Percentiles rank a stretch among this genome's conserved stretches.
phyloP scores from a whole-genome alignment of 2,113 vertebrate species.

The Sigmodon hispidus region DNA sequence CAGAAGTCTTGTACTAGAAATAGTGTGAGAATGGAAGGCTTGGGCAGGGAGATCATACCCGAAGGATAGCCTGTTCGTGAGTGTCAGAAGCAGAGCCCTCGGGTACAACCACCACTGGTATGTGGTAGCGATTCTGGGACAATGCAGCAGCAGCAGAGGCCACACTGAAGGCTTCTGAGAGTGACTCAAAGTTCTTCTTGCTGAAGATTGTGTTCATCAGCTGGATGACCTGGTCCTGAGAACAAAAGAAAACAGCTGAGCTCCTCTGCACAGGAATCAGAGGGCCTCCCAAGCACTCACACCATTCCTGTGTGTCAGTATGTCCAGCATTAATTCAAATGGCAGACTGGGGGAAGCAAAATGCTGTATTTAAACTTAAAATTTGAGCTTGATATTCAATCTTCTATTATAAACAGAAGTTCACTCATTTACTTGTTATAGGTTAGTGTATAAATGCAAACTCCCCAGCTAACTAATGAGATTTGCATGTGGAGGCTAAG shows the following conservation, averaged over 20 bases:
- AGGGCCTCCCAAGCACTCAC: not conserved
- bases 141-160: slow-evolving; percentile 91
- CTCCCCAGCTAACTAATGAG: not conserved
- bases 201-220: slow-evolving; percentile 96
- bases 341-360: not conserved
- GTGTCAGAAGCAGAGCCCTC: slow-evolving; percentile 92
- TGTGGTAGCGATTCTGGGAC: slow-evolving; percentile 93
- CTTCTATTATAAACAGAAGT: slow-evolving; percentile 42
- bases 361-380: slow-evolving; percentile 24
- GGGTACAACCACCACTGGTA: slow-evolving; percentile 91
- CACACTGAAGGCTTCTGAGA: slow-evolving; percentile 95
- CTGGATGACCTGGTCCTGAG: slow-evolving; percentile 97
- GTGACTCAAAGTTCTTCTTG: slow-evolving; percentile 95
- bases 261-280: not conserved
- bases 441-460: not conserved
- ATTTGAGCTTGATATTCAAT: not conserved
- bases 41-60: slow-evolving; percentile 84
- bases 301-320: not conserved
- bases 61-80: slow-evolving; percentile 92
- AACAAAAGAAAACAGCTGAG: slow-evolving; percentile 15
- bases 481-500: not conserved
- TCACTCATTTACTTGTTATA: slow-evolving; percentile 15
- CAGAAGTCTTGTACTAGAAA: not conserved
- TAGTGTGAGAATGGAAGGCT: not conserved
- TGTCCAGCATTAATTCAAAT: not conserved